Evolutionary conservation across 2,888 invertebrate genomes (phyloP).

Genomic region (Parnassius orleans): DNA sequence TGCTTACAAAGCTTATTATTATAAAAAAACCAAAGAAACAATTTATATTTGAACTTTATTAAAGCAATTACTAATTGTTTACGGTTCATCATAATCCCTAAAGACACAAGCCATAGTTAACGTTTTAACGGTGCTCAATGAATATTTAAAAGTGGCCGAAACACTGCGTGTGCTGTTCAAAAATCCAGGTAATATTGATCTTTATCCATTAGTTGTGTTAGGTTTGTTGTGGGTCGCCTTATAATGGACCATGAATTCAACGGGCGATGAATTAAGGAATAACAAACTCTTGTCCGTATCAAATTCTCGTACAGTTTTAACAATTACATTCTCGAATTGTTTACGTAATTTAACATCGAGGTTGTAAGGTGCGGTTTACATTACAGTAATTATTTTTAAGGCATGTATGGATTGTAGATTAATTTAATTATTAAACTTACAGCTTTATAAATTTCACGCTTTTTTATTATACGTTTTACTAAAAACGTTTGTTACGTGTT

Average conservation of each 20-base stretch:
- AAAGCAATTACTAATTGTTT: constrained; percentile 55
- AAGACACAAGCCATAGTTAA: constrained; percentile 67
- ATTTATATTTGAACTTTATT: constrained; percentile 45
- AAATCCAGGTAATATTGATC: constrained; percentile 34
- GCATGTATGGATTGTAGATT: not conserved
- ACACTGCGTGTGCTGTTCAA: constrained; percentile 44
- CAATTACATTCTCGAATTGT: constrained; percentile 69
- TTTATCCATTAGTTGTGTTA: not conserved
- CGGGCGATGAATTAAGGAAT: constrained; percentile 73
- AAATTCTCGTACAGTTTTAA: constrained; percentile 78
- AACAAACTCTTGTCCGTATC: constrained; percentile 73
- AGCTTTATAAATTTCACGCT: no score
- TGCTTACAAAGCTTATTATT: no score
- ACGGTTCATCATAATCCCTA: constrained; percentile 63
- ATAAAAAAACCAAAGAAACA: constrained; percentile 27
- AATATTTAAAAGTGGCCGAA: constrained; percentile 68
- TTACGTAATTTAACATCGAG: constrained; percentile 65
- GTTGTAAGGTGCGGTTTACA: constrained; percentile 46
- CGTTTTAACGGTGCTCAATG: constrained; percentile 63
- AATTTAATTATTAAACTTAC: not conserved
- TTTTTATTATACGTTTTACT: no score
- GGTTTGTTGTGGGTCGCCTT: constrained; percentile 32
- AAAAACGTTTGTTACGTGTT: no score
- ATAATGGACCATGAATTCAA: constrained; percentile 45
- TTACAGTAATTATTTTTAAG: not conserved